Base-by-base conservation (phyloP, 2,113 vertebrate species). In the Butorides virescens region DNA sequence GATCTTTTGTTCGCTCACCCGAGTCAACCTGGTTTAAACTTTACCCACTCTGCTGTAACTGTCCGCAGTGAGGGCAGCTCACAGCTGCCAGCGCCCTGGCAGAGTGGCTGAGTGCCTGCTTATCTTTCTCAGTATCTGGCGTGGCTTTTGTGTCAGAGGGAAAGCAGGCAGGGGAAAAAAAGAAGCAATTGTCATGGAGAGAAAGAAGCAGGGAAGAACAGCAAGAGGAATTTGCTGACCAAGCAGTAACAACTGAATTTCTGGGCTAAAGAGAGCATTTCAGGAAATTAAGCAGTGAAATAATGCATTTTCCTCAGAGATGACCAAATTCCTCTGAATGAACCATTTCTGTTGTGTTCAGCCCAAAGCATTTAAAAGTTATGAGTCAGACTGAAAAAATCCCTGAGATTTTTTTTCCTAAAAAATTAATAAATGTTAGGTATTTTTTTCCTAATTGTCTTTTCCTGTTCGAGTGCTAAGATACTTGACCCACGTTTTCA, bases 71-170 rank as follows among this genome's bases (percentile, higher is more conserved):
- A 79, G 26, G 47, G 84, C 9, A 26, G 36, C 56, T 86, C 85
- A 90, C 29, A 26, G 91, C 80, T 59, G 32, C 11, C 53, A 79
- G 90, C 50, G 46, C 87, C 76, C 77, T 92, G 95, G 95, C 87
- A 96, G 82, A 68, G 56, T 2, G 7, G 21, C 68, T 61, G 68
- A 71, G 91, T 52, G 91, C 85, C 95, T 95, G 91, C 90, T 92
- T 75, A 90, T 91, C 95, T 77, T 86, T 71, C 93, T 61, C 26
- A 1, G 66, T 34, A 66, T 96, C 94, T 95, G 86, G 90, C 59
- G 53, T 84, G 94, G 93, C 74, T 96, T 97, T 47, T 78, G 95
- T 96, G 97, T 96, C 91, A 96, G 88, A 90, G 88, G 62, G 4
- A n/a, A 71, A 95, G 93, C 76, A 95, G 96, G 93, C 94, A 83